Evolutionary conservation across 2,113 vertebrate species (phyloP), one percentile per base, ranked within the genome.

Genomic region (Tetraodon nigroviridis): DNA sequence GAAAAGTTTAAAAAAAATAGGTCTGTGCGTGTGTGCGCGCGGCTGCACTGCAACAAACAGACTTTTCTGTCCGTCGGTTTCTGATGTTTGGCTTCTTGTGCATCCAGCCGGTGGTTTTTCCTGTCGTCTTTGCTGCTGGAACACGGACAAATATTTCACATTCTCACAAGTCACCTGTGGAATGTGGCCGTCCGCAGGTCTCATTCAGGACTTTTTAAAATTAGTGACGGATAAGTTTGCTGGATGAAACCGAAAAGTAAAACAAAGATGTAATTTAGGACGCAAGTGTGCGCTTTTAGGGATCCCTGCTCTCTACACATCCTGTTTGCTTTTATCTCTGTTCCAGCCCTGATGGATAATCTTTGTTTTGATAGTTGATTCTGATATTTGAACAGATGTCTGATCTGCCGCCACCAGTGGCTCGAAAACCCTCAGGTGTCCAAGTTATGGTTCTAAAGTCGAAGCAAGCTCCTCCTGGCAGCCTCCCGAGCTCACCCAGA

Each of bases 361-460:
- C 32, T 37, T 37, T 37, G 32, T 37, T 11, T 12, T 37, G 29
- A 32, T 3, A 32, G 14, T 15, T 45, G 44, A 37, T 15, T 64
- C 15, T 73, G 22, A 8, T 6, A 52, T 55, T 4, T 13, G 42
- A 64, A 21, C 55, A 83, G 84, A 88, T 88, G 86, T 82, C 75
- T 21, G n/a, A 14, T 19, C 12, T 11, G 21, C 55, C 81, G 46
- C 51, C 45, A 0, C 55, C 78, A 67, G 27, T 64, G 14, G 64
- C 83, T 2, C 65, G 63, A 55, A 88, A 66, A 48, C 32, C 50
- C 27, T 64, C 81, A 37, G 78, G 73, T 6, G 52, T 83, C 27
- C 51, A 69, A 55, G 71, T 82, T 49, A 72, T 82, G 71, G 53
- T 71, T 10, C 1, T 51, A 21, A 44, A 56, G 7, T 73, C 64